Evolutionary conservation across 53 echinoderm and acorn worm species (phyloP), one percentile per base, ranked within the genome.

Genomic region (Mesocentrotus franciscanus): DNA sequence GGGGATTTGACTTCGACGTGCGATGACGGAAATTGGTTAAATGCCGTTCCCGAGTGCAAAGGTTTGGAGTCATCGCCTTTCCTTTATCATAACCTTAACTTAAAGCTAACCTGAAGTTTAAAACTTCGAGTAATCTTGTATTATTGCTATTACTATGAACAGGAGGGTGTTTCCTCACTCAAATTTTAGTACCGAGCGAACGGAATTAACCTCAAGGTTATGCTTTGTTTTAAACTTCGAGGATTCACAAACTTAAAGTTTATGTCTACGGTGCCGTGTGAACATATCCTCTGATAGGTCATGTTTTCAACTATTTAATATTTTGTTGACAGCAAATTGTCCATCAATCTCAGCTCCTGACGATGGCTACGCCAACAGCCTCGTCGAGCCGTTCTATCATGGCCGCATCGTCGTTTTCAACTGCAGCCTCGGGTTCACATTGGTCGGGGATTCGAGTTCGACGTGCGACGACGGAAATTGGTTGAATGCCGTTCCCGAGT

Each of bases 401-500:
- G 39, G 85, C 39, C 17, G 83, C 10, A n/a, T 17, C 10, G 35
- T 94, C 9, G 27, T 17, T 32, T 94, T 94, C 39, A 83, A 81
- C 85, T 94, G 94, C 61, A 60, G 60, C 22, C 24, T 8, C 27
- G 94, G 84, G 9, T 94, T 33, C 84, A 94, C 94, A 11, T 61
- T 94, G 58, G 84, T 60, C 60, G 94, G 94, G 60, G 64, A 94
- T 27, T 1, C 81, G 20, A 84, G 9, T 32, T 34, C 61, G 58
- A 94, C 61, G 10, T 94, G 94, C 39, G 11, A 84, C 61, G 36
- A 94, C 39, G 94, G 94, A 83, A 34, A 32, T 11, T 94, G 94
- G 94, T 32, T 61, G 18, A 84, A 32, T 60, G 60, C 55, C 24
- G 32, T 61, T 59, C 94, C 94, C 30, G 62, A 59, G 26, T 94